phyloP scores from a whole-genome alignment of 2,113 vertebrate genomes.

The Myiopsitta monachus region DNA sequence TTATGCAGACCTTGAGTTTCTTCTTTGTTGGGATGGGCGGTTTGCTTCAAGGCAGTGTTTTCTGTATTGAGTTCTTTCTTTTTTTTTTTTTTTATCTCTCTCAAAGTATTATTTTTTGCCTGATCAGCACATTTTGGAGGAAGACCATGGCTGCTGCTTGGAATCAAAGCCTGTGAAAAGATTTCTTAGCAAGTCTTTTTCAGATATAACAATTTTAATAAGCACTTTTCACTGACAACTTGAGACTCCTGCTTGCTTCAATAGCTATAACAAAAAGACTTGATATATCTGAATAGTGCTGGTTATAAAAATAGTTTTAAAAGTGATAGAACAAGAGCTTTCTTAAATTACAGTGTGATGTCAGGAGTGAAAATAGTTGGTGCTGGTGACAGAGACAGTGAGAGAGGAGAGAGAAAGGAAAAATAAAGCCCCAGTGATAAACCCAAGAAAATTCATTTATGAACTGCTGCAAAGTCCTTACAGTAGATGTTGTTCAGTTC shows the following conservation, averaged over 20 bases:
- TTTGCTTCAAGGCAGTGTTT: neutral
- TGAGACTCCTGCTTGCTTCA: neutral
- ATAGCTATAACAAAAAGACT: neutral
- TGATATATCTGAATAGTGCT: neutral
- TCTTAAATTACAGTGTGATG: neutral
- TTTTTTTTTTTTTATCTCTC: neutral
- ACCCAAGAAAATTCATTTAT: neutral
- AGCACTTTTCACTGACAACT: neutral
- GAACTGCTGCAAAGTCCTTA: neutral
- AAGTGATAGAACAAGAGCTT: neutral
- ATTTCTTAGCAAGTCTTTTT: neutral
- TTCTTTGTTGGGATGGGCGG: neutral
- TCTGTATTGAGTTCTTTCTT: neutral
- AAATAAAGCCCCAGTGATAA: conserved; percentile 1
- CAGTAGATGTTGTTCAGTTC: neutral
- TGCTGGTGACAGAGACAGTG: neutral
- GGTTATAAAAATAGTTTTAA: neutral
- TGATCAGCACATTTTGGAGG: neutral
- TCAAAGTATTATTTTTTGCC: neutral
- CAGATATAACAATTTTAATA: neutral
- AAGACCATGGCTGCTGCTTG: neutral
- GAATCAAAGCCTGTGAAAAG: neutral
- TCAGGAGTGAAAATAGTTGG: neutral
- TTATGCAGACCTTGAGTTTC: neutral
- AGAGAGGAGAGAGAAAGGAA: neutral